These are phyloP conservation scores for Amaurobius ferox DNA, from an alignment of 2,888 invertebrate genomes.

Conservation along the genomic window DNA sequence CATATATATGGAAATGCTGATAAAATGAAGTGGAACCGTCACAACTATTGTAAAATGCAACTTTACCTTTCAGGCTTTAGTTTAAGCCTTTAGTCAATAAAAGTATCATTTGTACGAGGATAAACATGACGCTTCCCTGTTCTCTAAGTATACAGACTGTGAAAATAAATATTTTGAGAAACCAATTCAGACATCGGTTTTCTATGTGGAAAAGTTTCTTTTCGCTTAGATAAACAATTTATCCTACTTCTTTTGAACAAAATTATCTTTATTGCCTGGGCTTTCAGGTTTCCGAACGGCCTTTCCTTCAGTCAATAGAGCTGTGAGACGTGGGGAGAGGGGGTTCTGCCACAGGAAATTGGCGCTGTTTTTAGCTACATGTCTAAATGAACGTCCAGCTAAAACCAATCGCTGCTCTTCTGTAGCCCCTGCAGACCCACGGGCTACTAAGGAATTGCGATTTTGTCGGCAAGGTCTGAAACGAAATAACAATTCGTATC, in stretches of 20 bases:
- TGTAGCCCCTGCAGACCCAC: constrained; percentile 8
- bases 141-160: not conserved
- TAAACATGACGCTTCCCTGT: not conserved
- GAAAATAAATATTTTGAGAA: constrained; percentile 39
- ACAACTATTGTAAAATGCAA: too few species aligned
- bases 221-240: constrained; percentile 27
- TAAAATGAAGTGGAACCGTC: too few species aligned
- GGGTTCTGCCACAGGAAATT: not conserved
- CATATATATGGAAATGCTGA: too few species aligned
- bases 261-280: not conserved
- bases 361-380: constrained; percentile 30
- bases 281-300: not conserved
- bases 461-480: constrained; percentile 23
- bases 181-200: constrained; percentile 33
- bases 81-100: not conserved
- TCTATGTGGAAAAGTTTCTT: constrained; percentile 30
- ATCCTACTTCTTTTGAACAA: constrained; percentile 1
- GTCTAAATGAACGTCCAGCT: constrained; percentile 38
- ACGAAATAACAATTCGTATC: not conserved
- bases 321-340: not conserved
- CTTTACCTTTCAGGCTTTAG: too few species aligned
- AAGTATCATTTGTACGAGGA: not conserved
- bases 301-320: constrained; percentile 18
- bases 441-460: constrained; percentile 40
- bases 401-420: constrained; percentile 25